phyloP scores from a whole-genome alignment of 2,113 vertebrate genomes.

The Xenopus tropicalis region DNA sequence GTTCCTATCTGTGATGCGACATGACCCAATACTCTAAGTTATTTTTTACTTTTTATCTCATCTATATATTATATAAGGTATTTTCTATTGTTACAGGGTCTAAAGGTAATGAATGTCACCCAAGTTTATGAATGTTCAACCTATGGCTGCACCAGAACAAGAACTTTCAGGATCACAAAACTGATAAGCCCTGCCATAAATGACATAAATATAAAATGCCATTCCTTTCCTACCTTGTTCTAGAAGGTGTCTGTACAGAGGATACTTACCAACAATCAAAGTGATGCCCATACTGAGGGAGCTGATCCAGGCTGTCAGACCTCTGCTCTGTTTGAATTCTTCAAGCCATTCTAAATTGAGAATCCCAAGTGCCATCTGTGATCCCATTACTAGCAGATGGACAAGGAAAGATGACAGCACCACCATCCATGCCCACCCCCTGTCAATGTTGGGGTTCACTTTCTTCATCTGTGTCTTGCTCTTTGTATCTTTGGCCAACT shows the following conservation, averaged over 20 bases:
- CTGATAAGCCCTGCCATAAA: no score
- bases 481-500: constrained; percentile 63
- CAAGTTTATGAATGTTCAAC: no score
- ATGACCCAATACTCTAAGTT: no score
- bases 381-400: constrained; percentile 74
- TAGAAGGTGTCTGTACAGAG: neutral
- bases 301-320: constrained; percentile 73
- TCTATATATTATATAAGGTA: no score
- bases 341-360: constrained; percentile 80
- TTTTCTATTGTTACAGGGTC: no score
- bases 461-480: constrained; percentile 56
- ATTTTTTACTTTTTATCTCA: no score
- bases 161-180: no score
- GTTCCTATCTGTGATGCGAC: no score
- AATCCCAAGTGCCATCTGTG: constrained; percentile 76
- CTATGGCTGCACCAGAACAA: no score
- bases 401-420: constrained; percentile 73
- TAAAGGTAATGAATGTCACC: no score
- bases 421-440: constrained; percentile 76
- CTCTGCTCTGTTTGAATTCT: constrained; percentile 73
- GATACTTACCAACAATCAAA: constrained; percentile 70
- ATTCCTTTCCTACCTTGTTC: no score
- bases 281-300: constrained; percentile 77
- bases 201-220: no score
- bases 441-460: constrained; percentile 64